Conservation (phyloP, 2,113 vertebrate species). For the Panurus biarmicus region DNA sequence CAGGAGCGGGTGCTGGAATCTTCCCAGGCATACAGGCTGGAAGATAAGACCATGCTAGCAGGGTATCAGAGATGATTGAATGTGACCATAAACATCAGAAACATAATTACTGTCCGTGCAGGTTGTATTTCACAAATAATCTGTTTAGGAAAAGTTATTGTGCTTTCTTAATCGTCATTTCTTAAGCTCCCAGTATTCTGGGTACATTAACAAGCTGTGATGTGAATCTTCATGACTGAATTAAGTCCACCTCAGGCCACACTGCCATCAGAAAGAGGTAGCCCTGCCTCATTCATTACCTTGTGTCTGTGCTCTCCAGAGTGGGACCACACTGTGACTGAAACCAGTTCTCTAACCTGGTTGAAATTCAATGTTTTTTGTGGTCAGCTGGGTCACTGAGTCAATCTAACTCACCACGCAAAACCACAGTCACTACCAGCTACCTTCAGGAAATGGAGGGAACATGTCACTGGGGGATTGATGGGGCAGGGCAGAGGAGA, state of each 20-base stretch:
- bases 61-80: neutral
- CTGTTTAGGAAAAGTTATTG: neutral
- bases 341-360: neutral
- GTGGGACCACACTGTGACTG: neutral
- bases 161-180: neutral
- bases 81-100: neutral
- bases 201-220: neutral
- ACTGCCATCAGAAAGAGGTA: neutral
- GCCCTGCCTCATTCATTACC: neutral
- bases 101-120: neutral
- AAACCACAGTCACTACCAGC: neutral
- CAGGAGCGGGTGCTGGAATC: neutral
- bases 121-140: neutral
- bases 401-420: neutral
- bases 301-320: neutral
- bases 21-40: neutral
- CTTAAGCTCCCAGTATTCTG: neutral
- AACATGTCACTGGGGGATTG: rapidly evolving
- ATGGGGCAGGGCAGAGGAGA: neutral
- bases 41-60: neutral
- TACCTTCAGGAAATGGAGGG: neutral
- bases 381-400: neutral
- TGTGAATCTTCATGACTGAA: neutral
- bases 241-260: neutral
- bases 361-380: neutral